Conservation (phyloP, 2,113 vertebrate species). For the Rhagologus leucostigma region DNA sequence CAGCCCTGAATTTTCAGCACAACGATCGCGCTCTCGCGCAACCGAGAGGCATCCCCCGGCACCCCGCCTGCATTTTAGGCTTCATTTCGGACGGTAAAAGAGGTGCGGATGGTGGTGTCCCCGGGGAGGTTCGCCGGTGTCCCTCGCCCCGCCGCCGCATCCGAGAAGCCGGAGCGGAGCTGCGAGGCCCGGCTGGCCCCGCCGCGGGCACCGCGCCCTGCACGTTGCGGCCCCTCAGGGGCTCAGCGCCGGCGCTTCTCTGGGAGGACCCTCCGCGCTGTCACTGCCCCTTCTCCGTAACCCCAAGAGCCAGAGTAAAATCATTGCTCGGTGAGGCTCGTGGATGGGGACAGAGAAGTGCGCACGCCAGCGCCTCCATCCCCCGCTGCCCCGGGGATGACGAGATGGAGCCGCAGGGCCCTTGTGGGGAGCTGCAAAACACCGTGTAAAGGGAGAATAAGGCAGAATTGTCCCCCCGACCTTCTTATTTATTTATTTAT, state of each 20-base stretch:
- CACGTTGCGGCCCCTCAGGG: neutral
- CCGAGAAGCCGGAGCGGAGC: too few species aligned
- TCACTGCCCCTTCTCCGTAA: neutral
- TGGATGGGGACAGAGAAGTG: neutral
- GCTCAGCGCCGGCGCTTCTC: neutral
- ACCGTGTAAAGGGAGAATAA: fast-evolving
- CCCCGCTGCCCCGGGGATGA: neutral
- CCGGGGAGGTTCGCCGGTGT: too few species aligned
- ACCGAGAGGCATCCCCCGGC: neutral
- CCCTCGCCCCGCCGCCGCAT: neutral
- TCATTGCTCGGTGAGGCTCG: neutral
- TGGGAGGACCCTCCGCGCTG: neutral
- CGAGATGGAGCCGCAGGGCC: neutral
- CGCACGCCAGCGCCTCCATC: fast-evolving
- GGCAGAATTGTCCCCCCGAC: neutral
- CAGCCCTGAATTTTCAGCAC: neutral
- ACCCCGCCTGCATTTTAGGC: too few species aligned
- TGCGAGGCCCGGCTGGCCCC: neutral
- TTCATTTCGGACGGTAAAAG: neutral
- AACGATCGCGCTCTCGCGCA: neutral
- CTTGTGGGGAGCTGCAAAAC: neutral
- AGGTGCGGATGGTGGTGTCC: neutral
- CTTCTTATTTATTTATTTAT: too few species aligned
- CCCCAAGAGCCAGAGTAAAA: neutral
- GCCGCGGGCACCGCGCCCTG: neutral